Conservation (phyloP, 2,797 vertebrate species). For the Acanthurus tractus region DNA sequence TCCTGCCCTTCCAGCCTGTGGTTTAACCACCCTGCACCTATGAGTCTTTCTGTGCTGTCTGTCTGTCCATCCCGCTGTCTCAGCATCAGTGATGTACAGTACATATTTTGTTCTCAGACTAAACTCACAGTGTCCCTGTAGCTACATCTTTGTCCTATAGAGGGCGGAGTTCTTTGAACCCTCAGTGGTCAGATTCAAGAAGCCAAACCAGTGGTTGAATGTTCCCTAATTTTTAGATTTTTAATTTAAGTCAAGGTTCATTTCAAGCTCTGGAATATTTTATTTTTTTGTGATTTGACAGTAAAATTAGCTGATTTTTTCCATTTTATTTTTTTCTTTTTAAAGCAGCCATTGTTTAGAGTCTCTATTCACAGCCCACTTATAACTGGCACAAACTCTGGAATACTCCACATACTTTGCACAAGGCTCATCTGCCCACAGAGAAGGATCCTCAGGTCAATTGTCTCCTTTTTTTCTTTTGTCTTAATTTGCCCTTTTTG, state of each 20-base stretch:
- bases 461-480: constrained; percentile 26
- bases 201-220: constrained; percentile 3
- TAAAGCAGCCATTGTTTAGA: constrained; percentile 46
- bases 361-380: constrained; percentile 42
- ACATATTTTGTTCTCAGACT: neutral
- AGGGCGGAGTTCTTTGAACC: neutral
- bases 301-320: constrained; percentile 24
- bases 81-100: neutral
- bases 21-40: constrained; percentile 48
- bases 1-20: constrained; percentile 43
- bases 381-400: constrained; percentile 24
- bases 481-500: constrained; percentile 30
- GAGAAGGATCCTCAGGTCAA: constrained; percentile 39
- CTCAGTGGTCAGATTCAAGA: neutral
- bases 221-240: constrained; percentile 3
- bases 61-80: constrained; percentile 25
- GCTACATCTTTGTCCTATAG: neutral
- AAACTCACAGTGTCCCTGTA: neutral
- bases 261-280: neutral
- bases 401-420: constrained; percentile 41
- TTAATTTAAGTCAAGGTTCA: constrained; percentile 1
- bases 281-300: constrained; percentile 11
- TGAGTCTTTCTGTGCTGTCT: constrained; percentile 17
- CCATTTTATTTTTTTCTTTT: constrained; percentile 20
- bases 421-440: constrained; percentile 48